phyloP scores from a whole-genome alignment of 2,888 invertebrate genomes.

The Sinotaia quadrata region DNA sequence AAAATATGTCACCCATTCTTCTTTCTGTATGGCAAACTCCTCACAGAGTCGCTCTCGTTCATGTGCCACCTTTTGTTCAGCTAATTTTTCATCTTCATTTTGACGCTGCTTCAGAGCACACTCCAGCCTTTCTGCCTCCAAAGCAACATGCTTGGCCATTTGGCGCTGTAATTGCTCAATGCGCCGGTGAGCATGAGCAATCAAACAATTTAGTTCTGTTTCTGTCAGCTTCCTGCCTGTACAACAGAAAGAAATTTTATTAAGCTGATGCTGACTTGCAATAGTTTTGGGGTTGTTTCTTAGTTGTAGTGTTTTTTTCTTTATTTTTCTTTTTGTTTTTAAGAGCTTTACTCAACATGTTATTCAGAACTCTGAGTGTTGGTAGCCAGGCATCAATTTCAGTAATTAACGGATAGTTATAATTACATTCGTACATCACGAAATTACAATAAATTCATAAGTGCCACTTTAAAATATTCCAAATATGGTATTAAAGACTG shows the following conservation, averaged over 20 bases:
- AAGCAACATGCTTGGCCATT: conserved; percentile 80
- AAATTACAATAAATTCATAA: no score
- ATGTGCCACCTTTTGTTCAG: conserved; percentile 77
- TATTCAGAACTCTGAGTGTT: no score
- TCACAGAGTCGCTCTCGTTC: conserved; percentile 81
- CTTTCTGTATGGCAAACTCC: conserved; percentile 80
- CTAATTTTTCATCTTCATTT: conserved; percentile 76
- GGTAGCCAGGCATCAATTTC: no score
- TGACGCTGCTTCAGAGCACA: conserved; percentile 78
- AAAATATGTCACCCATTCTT: conserved; percentile 72
- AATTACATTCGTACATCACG: no score
- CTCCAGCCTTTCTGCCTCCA: conserved; percentile 75
- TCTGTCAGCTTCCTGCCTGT: conserved; percentile 75
- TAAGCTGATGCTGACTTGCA: not conserved
- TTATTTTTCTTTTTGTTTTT: no score
- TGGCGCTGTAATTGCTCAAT: conserved; percentile 85
- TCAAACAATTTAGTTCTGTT: conserved; percentile 83
- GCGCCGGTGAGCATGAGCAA: conserved; percentile 84
- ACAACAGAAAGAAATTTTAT: not conserved
- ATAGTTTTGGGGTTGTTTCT: no score
- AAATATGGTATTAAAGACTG: no score
- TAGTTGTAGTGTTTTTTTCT: no score
- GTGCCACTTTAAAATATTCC: no score
- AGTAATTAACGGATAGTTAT: no score
- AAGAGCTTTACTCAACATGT: no score